These are phyloP conservation scores for Ictidomys tridecemlineatus DNA, from an alignment of 2,113 vertebrate genomes.

Conservation along the genomic window DNA sequence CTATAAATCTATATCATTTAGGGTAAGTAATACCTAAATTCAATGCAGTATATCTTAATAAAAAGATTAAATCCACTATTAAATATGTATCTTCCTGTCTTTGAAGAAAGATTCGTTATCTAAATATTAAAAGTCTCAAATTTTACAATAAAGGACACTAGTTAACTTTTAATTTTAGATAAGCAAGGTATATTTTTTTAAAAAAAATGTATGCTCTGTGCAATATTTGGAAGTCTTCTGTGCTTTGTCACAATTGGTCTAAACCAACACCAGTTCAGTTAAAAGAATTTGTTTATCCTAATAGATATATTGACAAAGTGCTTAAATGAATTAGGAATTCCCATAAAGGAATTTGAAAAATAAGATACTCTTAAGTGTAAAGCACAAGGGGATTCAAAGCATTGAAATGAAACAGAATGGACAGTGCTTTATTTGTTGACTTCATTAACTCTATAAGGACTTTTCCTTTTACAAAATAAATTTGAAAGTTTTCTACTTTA, in stretches of 20 bases:
- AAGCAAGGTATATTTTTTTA: neutral
- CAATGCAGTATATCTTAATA: neutral
- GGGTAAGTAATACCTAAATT: neutral
- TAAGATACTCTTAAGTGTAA: neutral
- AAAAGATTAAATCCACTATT: neutral
- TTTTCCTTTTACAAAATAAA: neutral
- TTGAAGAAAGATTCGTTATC: neutral
- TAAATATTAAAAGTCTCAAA: neutral
- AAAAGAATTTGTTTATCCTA: neutral
- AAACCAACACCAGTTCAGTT: neutral
- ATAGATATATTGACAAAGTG: neutral
- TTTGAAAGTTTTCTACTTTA: neutral
- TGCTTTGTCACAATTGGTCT: neutral
- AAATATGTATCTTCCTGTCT: neutral
- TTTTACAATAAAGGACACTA: neutral
- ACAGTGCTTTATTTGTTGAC: neutral
- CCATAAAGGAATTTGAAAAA: neutral
- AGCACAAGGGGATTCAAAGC: neutral
- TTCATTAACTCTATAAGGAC: neutral
- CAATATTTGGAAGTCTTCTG: neutral
- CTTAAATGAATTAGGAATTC: neutral
- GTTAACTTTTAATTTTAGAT: slow-evolving; percentile 14
- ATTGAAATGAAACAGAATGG: neutral
- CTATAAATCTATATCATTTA: neutral
- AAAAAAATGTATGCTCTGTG: neutral